Conservation (phyloP, 1,140 invertebrate species). For the Belonocnema kinseyi region DNA sequence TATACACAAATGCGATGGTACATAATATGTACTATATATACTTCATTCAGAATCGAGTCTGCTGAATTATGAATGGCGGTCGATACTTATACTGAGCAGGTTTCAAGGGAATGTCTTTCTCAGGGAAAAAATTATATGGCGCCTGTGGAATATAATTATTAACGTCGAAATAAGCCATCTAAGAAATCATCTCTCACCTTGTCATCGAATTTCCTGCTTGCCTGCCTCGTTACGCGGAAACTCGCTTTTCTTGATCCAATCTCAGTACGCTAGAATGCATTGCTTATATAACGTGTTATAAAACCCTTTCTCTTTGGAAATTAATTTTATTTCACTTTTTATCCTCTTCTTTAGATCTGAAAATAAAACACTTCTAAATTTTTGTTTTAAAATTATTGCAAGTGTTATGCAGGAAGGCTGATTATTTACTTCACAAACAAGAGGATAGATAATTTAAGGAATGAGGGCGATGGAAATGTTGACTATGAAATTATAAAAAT, state of each 20-base stretch:
- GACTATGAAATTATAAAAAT: too few species aligned
- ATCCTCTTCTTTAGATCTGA: too few species aligned
- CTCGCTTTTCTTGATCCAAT: constrained; percentile 10
- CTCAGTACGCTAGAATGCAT: neutral
- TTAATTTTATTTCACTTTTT: too few species aligned
- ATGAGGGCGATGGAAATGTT: too few species aligned
- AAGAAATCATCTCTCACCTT: neutral
- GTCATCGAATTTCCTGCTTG: constrained; percentile 5
- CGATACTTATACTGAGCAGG: constrained; percentile 53
- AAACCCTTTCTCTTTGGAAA: too few species aligned
- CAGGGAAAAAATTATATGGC: neutral
- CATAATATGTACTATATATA: constrained; percentile 41
- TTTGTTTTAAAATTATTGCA: too few species aligned
- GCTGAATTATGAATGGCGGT: constrained; percentile 74
- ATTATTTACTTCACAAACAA: too few species aligned
- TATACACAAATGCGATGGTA: constrained; percentile 49
- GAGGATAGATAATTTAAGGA: too few species aligned
- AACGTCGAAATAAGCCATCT: neutral
- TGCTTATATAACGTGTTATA: too few species aligned
- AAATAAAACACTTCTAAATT: too few species aligned
- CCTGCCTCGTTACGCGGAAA: neutral
- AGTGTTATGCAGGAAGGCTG: too few species aligned
- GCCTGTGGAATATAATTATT: neutral
- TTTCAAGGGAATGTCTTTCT: neutral
- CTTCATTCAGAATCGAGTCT: constrained; percentile 68